Evolutionary conservation across 1,140 invertebrate genomes (phyloP).

Genomic region (Bombus cullumanus): DNA sequence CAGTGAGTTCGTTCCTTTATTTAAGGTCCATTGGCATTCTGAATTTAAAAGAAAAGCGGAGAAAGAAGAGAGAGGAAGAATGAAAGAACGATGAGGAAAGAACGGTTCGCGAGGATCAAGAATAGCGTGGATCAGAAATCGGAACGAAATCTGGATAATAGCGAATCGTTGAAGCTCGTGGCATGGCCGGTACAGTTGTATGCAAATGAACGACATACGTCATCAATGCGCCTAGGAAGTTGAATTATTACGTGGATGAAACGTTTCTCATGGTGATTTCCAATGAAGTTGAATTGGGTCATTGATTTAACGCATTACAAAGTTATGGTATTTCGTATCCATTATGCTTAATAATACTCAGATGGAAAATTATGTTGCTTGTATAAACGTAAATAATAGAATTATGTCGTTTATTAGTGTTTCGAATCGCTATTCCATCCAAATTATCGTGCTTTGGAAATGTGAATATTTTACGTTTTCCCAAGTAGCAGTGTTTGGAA

Average conservation of each 20-base stretch:
- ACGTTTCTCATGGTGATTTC: constrained; percentile 20
- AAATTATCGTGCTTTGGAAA: not conserved
- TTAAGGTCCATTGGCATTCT: constrained; percentile 23
- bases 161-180: constrained; percentile 24
- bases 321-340: not conserved
- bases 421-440: not conserved
- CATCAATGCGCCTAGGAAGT: constrained; percentile 47
- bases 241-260: constrained; percentile 60
- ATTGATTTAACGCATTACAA: constrained; percentile 7
- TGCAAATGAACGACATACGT: constrained; percentile 51
- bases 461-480: not conserved
- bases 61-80: not conserved
- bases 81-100: not conserved
- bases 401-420: not conserved
- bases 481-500: not conserved
- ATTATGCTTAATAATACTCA: not conserved
- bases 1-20: not conserved
- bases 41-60: not conserved
- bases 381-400: too few species aligned
- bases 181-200: constrained; percentile 4
- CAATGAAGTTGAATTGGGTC: not conserved
- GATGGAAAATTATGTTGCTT: too few species aligned
- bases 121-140: not conserved
- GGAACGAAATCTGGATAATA: not conserved
- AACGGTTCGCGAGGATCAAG: not conserved